Evolutionary conservation across 2,888 invertebrate species (phyloP).

Genomic region (Diabrotica balteata): DNA sequence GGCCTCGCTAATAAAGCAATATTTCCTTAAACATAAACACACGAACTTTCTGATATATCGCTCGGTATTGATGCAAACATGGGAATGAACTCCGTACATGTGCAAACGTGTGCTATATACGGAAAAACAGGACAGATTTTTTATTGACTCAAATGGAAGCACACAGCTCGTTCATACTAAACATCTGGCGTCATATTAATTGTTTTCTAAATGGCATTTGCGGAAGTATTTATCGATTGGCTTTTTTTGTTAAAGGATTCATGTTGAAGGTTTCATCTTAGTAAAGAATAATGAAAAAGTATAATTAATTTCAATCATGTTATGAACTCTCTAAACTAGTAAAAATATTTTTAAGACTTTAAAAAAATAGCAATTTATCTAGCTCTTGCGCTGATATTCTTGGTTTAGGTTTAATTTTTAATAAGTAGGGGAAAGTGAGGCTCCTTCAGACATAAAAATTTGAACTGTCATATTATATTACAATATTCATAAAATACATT

Average conservation of each 20-base stretch:
- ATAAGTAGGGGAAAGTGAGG: too few relatives aligned
- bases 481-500: too few relatives aligned
- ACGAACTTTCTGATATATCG: constrained; percentile 36
- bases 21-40: constrained; percentile 39
- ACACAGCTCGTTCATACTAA: constrained; percentile 15
- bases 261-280: too few relatives aligned
- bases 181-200: constrained; percentile 23
- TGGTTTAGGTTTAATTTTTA: too few relatives aligned
- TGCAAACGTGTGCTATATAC: constrained; percentile 38
- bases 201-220: constrained; percentile 11
- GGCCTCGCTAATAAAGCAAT: constrained; percentile 46
- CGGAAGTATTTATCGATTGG: constrained; percentile 11
- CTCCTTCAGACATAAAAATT: too few relatives aligned
- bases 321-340: too few relatives aligned
- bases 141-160: constrained; percentile 31
- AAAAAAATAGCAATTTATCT: too few relatives aligned
- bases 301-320: too few relatives aligned
- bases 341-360: too few relatives aligned
- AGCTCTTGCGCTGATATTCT: too few relatives aligned
- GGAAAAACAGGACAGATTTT: constrained; percentile 37
- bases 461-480: too few relatives aligned
- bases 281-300: too few relatives aligned
- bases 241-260: neutral
- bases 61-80: constrained; percentile 39
- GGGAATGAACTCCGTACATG: constrained; percentile 41